phyloP scores from a whole-genome alignment of 2,113 vertebrate species.

The Corydoras sp. region DNA sequence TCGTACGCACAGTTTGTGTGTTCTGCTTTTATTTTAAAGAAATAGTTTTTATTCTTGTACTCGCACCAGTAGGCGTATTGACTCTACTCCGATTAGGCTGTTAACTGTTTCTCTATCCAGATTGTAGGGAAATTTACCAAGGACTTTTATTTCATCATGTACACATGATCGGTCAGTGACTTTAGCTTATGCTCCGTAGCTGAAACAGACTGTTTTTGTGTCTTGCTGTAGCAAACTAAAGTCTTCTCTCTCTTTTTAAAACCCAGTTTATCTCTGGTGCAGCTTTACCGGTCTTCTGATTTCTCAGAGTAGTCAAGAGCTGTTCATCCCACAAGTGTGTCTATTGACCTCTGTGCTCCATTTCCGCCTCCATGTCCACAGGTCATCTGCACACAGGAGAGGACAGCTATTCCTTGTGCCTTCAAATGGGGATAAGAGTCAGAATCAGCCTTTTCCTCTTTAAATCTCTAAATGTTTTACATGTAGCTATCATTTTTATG shows the following conservation, averaged over 20 bases:
- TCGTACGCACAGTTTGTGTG: background rate
- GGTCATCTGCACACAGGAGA: slow-evolving; percentile 27
- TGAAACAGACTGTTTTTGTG: slow-evolving; percentile 40
- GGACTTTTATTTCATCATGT: background rate
- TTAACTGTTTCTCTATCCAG: slow-evolving; percentile 20
- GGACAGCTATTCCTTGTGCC: slow-evolving; percentile 37
- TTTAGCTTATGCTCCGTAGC: slow-evolving; percentile 25
- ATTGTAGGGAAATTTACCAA: slow-evolving; percentile 2
- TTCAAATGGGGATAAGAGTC: slow-evolving; percentile 29
- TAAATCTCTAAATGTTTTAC: slow-evolving; percentile 26
- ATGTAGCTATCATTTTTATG: slow-evolving; percentile 28
- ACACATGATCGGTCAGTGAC: background rate
- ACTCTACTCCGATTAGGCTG: slow-evolving; percentile 14
- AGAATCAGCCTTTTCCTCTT: slow-evolving; percentile 31
- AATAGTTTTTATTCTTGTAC: slow-evolving; percentile 11
- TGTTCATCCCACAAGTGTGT: slow-evolving; percentile 23
- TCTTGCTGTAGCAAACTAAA: background rate
- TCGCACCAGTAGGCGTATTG: slow-evolving; percentile 5
- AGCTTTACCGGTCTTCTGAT: background rate
- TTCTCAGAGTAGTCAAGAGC: slow-evolving; percentile 20
- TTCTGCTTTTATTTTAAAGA: slow-evolving; percentile 1
- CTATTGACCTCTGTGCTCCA: slow-evolving; percentile 27
- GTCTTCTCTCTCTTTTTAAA: background rate
- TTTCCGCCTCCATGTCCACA: slow-evolving; percentile 18
- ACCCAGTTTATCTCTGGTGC: background rate